Evolutionary conservation across 2,888 invertebrate genomes (phyloP), one percentile per base, ranked within the genome.

Genomic region (Disparrhopalites patrizii): DNA sequence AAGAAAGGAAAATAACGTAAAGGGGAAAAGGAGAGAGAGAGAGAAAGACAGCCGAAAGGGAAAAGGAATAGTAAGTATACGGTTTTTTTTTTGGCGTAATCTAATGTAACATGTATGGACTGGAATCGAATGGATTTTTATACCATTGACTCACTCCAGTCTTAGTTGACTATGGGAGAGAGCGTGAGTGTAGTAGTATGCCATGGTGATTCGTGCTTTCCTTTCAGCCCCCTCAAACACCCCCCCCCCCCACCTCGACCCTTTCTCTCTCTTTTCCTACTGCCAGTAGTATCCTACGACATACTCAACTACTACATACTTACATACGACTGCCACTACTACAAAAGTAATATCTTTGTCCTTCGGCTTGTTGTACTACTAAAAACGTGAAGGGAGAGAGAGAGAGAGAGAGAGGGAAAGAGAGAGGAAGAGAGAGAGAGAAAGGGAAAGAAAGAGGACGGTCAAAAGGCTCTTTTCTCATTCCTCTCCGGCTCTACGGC

Each of bases 361-460:
- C 18, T 28, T n/a, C 18, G 7, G 40, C 27, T 43, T 15, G 20
- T 23, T 56, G 56, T 36, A 27, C 55, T 38, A 62, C 61, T 56
- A 38, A 28, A 62, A 38, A 28, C 27, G n/a, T 23, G 63, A 20
- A 47, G 56, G 23, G 47, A 28, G 38, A 38, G 57, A 50, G 47
- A 60, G 60, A 7, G 62, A 50, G 58, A 31, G 62, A 30, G 54
- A 52, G 62, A 8, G 62, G 57, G 30, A 52, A 57, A 57, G 63
- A 60, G 63, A 60, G 63, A 43, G 67, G 36, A 62, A 65, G 51
- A 62, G 30, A 51, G 58, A 52, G 62, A 51, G 60, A 13, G 28
- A 43, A 40, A 25, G 28, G 28, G 28, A n/a, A 28, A 40, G 40
- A 40, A 43, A 57, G n/a, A 36, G 38, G 27, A 40, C 15, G 40